phyloP scores from a whole-genome alignment of 1,140 invertebrate species.

The Philopotamus ludificatus region DNA sequence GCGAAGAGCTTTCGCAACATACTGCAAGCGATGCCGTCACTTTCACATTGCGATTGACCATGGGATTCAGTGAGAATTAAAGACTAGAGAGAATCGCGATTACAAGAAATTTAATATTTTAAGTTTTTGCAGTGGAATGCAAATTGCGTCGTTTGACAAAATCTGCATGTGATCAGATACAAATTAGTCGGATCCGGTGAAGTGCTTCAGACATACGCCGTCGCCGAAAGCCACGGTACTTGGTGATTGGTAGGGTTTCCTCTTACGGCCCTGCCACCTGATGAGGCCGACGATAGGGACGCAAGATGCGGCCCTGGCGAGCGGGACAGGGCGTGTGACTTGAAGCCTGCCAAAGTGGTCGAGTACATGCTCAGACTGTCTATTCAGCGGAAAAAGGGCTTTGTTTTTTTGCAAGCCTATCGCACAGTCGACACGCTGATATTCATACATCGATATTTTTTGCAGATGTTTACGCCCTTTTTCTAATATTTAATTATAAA shows the following conservation, averaged over 20 bases:
- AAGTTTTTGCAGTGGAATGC: too few relatives aligned
- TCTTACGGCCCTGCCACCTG: slow-evolving; percentile 11
- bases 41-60: too few relatives aligned
- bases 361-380: slow-evolving; percentile 36
- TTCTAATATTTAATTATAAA: too few relatives aligned
- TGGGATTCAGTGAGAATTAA: too few relatives aligned
- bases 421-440: slow-evolving; percentile 11
- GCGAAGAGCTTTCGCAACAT: background rate
- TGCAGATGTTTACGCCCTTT: slow-evolving; percentile 1
- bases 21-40: background rate
- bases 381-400: slow-evolving; percentile 36
- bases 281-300: background rate
- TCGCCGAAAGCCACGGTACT: background rate
- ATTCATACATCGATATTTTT: slow-evolving; percentile 12
- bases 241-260: slow-evolving; percentile 27
- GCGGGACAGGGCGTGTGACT: slow-evolving; percentile 16
- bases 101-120: too few relatives aligned
- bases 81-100: too few relatives aligned
- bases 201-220: slow-evolving; percentile 1
- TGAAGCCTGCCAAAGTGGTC: slow-evolving; percentile 13
- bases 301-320: background rate
- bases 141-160: too few relatives aligned
- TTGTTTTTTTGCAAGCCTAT: slow-evolving; percentile 31
- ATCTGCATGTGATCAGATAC: background rate
- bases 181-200: slow-evolving; percentile 6